A percentile compares a stretch with the other conserved stretches of the same genome.
Evolutionary conservation across 2,113 vertebrate species (phyloP).

Genomic region (Pituophis catenifer): DNA sequence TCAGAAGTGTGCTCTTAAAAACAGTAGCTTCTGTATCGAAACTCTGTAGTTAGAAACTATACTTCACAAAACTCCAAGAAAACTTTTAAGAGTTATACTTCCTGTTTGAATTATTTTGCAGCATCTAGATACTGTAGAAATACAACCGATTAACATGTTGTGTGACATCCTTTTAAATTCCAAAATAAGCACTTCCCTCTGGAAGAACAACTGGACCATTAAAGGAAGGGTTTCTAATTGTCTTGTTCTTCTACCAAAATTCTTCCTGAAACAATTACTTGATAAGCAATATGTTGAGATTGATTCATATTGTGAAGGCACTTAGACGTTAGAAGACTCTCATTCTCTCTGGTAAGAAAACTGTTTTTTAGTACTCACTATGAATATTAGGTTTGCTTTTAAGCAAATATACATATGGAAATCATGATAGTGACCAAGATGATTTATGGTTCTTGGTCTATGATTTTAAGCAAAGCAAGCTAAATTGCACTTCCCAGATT

Average conservation of each 20-base stretch:
- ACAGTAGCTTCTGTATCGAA: not conserved
- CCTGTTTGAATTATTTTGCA: not conserved
- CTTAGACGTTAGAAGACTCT: not conserved
- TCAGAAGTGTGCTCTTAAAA: not conserved
- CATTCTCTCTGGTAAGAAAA: not conserved
- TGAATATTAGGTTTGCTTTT: not conserved
- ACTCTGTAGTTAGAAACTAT: slow-evolving; percentile 10
- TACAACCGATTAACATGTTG: not conserved
- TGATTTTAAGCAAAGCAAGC: not conserved
- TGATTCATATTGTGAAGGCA: not conserved
- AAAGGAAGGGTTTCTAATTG: not conserved
- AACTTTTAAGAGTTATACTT: not conserved
- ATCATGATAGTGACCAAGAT: not conserved
- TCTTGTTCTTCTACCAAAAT: not conserved
- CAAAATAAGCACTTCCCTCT: not conserved
- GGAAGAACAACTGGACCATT: not conserved
- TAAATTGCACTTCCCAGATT: not conserved
- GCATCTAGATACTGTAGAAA: not conserved
- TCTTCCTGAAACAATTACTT: not conserved
- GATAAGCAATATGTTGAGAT: not conserved
- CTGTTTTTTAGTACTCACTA: not conserved
- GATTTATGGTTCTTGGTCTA: not conserved
- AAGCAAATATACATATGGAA: not conserved
- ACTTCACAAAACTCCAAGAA: not conserved
- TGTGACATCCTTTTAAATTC: not conserved